Percentiles rank a stretch among this genome's conserved stretches.
Conservation (phyloP, 2,113 vertebrate species). For the Mugil cephalus region DNA sequence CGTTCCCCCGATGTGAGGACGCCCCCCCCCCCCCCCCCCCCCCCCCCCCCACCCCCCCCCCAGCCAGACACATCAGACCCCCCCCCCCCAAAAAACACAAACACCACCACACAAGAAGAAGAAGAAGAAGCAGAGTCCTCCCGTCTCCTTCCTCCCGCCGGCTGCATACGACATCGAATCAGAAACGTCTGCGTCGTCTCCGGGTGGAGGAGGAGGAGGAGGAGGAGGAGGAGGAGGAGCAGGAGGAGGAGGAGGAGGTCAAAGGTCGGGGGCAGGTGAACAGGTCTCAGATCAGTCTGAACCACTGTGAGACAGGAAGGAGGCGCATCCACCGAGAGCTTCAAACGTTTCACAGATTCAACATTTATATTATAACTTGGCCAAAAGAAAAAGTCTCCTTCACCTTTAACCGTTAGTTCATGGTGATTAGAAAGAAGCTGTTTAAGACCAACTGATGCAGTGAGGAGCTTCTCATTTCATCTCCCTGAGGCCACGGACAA, state of each 20-base stretch:
- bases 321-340: conserved; percentile 45
- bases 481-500: no score
- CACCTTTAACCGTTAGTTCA: no score
- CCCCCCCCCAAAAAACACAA: conserved; percentile 8
- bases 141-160: not conserved
- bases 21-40: conserved; percentile 9
- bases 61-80: conserved; percentile 22
- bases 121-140: no score
- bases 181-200: no score
- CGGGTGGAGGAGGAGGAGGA: not conserved
- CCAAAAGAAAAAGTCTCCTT: no score
- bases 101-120: no score
- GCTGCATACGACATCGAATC: not conserved
- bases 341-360: no score
- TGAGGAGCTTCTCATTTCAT: no score
- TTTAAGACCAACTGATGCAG: no score
- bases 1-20: conserved; percentile 87
- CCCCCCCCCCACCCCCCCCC: no score
- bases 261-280: conserved; percentile 31
- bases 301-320: conserved; percentile 67
- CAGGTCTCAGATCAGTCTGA: conserved; percentile 50
- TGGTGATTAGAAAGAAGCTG: no score
- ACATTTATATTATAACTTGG: no score
- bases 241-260: not conserved
- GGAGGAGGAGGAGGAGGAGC: not conserved